Base-by-base conservation (phyloP, 2,113 vertebrate genomes). In the Triplophysa tibetana region DNA sequence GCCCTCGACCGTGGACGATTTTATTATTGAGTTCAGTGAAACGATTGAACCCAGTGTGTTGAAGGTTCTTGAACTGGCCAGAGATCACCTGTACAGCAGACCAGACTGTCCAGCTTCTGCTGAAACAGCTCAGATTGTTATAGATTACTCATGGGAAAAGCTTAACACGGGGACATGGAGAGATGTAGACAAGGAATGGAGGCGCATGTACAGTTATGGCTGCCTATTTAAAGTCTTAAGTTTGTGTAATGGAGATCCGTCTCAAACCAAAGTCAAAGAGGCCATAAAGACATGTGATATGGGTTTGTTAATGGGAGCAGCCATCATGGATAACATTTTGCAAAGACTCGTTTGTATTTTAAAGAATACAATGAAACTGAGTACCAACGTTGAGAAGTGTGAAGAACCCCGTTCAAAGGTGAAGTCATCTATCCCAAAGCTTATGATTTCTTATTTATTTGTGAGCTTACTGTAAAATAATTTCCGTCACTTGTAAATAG, bases 91-190 rank as follows among this genome's bases (percentile, higher is more conserved):
- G 3, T 95, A 93, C 56, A 21, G 79, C 14, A 26, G 82, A 60
- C 10, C 66, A 1, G 19, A 81, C 10, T 19, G 66, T 1, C 4
- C 17, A 1, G 43, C 38, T 58, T 92, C 82, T 2, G 75, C 85
- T 64, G 86, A 91, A 19, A 75, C 68, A 0, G 92, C 93, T 13
- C 93, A 95, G 87, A 83, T 89, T 2, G 6, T 96, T 45, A 72
- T 95, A 14, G 96, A 98, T 82, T 91, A 93, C 52, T 86, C 95
- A 0, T 98, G 97, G 96, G 97, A 98, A 87, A 93, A 88, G 65
- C 94, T 98, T 80, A 96, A 98, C 88, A 91, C 88, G 0, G 94
- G 94, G 1, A 91, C 93, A 0, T 99, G 97, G 96, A 87, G 82
- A 8, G 89, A 94, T 0, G 90, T 99, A 79, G 87, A 93, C 85